Evolutionary conservation across 2,888 invertebrate genomes (phyloP).

Genomic region (Andrena chrysosceles): DNA sequence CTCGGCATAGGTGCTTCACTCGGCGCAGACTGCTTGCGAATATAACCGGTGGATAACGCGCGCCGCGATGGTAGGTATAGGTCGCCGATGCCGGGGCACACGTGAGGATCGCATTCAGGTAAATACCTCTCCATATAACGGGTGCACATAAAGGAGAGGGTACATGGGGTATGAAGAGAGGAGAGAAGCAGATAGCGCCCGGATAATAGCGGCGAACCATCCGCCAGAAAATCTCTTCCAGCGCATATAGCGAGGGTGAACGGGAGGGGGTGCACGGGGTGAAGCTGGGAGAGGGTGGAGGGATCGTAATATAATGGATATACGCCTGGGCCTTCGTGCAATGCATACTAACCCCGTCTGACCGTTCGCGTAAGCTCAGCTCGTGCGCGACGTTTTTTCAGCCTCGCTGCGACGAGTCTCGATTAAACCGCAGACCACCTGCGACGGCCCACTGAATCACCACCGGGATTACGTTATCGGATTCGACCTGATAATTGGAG

Average conservation of each 20-base stretch:
- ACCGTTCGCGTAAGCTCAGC: slow-evolving; percentile 58
- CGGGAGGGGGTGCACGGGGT: not conserved
- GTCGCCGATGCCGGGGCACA: slow-evolving; percentile 25
- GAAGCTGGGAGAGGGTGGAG: not conserved
- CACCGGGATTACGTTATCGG: slow-evolving; percentile 52
- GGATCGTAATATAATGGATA: slow-evolving; percentile 73
- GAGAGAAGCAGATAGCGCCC: slow-evolving; percentile 59
- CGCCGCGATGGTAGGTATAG: slow-evolving; percentile 5
- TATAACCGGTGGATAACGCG: slow-evolving; percentile 54
- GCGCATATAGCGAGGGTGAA: slow-evolving; percentile 66
- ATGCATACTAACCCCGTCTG: slow-evolving; percentile 72
- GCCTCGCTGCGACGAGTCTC: slow-evolving; percentile 36
- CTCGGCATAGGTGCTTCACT: slow-evolving; percentile 41
- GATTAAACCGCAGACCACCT: slow-evolving; percentile 43
- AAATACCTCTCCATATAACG: slow-evolving; percentile 72
- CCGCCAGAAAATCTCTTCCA: slow-evolving; percentile 79
- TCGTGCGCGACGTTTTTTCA: slow-evolving; percentile 45
- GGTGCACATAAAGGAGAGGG: slow-evolving; percentile 69
- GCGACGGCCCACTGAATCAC: slow-evolving; percentile 25
- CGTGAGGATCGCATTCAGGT: slow-evolving; percentile 73
- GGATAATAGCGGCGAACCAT: slow-evolving; percentile 77
- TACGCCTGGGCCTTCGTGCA: slow-evolving; percentile 64
- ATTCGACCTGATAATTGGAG: slow-evolving; percentile 54
- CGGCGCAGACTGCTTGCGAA: slow-evolving; percentile 41
- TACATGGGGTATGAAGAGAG: slow-evolving; percentile 57